A percentile compares a stretch with the other conserved stretches of the same genome.
Conservation (phyloP, 2,113 vertebrate species). For the Rhinogobius similis region DNA sequence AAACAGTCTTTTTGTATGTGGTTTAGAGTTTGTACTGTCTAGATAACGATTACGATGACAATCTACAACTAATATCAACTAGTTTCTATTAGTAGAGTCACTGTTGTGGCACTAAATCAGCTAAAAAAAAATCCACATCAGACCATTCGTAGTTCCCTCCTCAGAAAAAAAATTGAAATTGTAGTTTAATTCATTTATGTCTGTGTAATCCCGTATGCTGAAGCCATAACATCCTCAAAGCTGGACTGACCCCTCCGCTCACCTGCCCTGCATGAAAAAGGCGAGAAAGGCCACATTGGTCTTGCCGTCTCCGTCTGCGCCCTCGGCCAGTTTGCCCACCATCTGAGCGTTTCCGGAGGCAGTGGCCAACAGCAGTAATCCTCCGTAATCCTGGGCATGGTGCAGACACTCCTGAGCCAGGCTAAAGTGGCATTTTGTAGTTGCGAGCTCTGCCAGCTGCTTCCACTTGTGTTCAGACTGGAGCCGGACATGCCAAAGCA, state of each 20-base stretch:
- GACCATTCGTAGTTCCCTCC: no score
- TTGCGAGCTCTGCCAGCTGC: slow-evolving; percentile 92
- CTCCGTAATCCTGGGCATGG: slow-evolving; percentile 93
- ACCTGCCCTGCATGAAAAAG: slow-evolving; percentile 94
- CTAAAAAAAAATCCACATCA: no score
- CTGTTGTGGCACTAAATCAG: no score
- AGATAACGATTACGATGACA: no score
- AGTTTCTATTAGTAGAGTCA: no score
- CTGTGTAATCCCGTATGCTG: no score
- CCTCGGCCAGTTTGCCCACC: slow-evolving; percentile 91
- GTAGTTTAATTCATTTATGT: no score
- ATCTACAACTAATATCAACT: no score
- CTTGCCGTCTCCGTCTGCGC: slow-evolving; percentile 90
- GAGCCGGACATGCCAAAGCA: slow-evolving; percentile 20
- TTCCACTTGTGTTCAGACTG: slow-evolving; percentile 98
- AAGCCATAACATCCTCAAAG: no score
- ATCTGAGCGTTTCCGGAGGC: slow-evolving; percentile 90
- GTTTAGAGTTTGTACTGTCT: no score
- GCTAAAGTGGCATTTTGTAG: slow-evolving; percentile 90
- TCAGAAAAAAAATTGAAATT: no score
- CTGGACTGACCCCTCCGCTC: neutral
- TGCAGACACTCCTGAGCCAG: slow-evolving; percentile 95
- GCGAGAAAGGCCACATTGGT: slow-evolving; percentile 96
- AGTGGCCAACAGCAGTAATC: slow-evolving; percentile 91
- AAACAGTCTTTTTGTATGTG: no score